Percentiles rank a stretch among this genome's conserved stretches.
These are phyloP conservation scores for Thymallus thymallus DNA, from an alignment of 2,113 vertebrate species.

Conservation along the genomic window DNA sequence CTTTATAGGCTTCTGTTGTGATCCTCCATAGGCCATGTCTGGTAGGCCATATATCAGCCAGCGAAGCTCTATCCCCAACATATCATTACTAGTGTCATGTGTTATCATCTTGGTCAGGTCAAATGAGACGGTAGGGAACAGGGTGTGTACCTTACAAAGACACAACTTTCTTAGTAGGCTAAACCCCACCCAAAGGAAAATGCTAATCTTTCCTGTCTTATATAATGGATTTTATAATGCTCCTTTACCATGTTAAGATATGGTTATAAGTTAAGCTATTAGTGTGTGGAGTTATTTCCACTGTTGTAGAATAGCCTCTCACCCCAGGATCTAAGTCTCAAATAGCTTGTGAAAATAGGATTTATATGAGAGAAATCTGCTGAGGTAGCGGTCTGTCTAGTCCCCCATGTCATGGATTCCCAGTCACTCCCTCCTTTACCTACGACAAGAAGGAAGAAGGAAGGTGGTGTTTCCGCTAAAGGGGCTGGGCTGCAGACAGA, in stretches of 20 bases:
- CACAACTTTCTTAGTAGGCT: no score
- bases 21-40: background rate
- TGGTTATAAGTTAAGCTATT: no score
- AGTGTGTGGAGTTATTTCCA: background rate
- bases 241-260: background rate
- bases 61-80: no score
- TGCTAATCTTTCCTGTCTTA: background rate
- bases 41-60: conserved; percentile 1
- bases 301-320: background rate
- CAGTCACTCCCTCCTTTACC: background rate
- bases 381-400: conserved; percentile 4
- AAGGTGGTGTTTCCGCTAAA: no score
- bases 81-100: no score
- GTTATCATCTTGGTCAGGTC: background rate
- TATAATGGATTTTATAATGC: background rate
- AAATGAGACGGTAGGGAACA: background rate
- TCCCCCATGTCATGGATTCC: no score
- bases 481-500: background rate
- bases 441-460: no score
- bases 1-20: background rate
- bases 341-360: conserved; percentile 9
- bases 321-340: background rate
- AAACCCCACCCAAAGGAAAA: no score
- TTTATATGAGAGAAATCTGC: conserved; percentile 32
- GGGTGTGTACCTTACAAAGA: no score